These are phyloP conservation scores for Strigamia crassipes DNA, from an alignment of 2,888 invertebrate species.

Conservation along the genomic window DNA sequence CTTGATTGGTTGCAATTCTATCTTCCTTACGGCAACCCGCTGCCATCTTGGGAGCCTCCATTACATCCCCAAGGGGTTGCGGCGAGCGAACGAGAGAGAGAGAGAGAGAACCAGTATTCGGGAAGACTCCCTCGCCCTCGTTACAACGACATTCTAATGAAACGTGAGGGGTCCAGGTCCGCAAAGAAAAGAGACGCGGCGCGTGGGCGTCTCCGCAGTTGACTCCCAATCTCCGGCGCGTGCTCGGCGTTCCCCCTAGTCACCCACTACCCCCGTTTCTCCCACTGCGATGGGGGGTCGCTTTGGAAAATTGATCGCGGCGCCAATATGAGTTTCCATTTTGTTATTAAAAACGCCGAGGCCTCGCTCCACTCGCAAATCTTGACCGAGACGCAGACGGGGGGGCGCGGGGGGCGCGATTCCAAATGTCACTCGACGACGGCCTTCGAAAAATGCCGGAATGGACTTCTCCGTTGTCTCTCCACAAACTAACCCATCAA, in stretches of 20 bases:
- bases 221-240: conserved; percentile 37
- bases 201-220: conserved; percentile 34
- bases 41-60: conserved; percentile 37
- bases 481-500: conserved; percentile 20
- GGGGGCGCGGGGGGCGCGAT: background rate
- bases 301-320: conserved; percentile 44
- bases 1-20: conserved; percentile 32
- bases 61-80: background rate
- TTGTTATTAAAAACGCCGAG: conserved; percentile 46
- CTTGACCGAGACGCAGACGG: conserved; percentile 38
- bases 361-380: conserved; percentile 42
- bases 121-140: background rate
- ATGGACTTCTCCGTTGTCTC: conserved; percentile 8
- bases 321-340: conserved; percentile 46
- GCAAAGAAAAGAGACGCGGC: conserved; percentile 37
- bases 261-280: conserved; percentile 20
- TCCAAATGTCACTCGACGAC: conserved; percentile 34
- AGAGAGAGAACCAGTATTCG: background rate
- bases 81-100: background rate
- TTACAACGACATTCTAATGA: conserved; percentile 17
- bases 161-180: conserved; percentile 28
- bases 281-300: conserved; percentile 4
- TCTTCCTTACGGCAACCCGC: conserved; percentile 4
- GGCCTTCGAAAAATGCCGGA: conserved; percentile 28
- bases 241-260: conserved; percentile 6